Base-by-base conservation (phyloP, 2,113 vertebrate species). In the Salminus brasiliensis region DNA sequence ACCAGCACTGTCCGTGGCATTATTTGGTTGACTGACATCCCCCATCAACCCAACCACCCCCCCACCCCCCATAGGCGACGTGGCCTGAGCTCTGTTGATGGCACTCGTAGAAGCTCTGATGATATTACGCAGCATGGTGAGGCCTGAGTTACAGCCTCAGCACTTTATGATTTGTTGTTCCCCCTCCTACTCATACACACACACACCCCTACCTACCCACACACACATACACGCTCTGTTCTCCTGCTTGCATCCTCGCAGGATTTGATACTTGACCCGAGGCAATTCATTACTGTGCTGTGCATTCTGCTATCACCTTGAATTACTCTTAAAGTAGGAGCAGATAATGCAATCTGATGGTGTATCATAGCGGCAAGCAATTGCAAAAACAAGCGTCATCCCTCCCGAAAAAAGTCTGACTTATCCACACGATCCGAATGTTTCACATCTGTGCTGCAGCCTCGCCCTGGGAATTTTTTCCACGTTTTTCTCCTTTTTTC, bases 11-110 rank as follows among this genome's bases (percentile, higher is more conserved):
- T 88, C 87, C 82, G 52, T 78, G 69, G 74, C 84, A 89, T 92
- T 92, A 89, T 87, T 89, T 84, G 88, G 74, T 78, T 90, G 88
- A 92, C 47, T 91, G 89, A 91, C 90, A 88, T 87, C 82, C 78
- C 76, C 81, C 87, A 87, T 87, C 89, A 83, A 87, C 85, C 78
- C n/a, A n/a, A n/a, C 12, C n/a, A 87, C 87, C 89, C 84, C 87
- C 85, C 78, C n/a, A n/a, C n/a, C 12, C 32, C n/a, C 12, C 32
- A 73, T 80, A 85, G 68, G 76, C 60, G 78, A 52, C 60, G 55
- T 32, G 47, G 70, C 66, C 74, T 1, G 59, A 67, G 10, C 67
- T 18, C 41, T 76, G 79, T 85, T 76, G 86, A 92, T 89, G 90
- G 84, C 81, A 87, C 72, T 80, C 74, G 36, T 77, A 88, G 80